Evolutionary conservation across 2,888 invertebrate genomes (phyloP).

Genomic region (Lepidocyrtoides sp.): DNA sequence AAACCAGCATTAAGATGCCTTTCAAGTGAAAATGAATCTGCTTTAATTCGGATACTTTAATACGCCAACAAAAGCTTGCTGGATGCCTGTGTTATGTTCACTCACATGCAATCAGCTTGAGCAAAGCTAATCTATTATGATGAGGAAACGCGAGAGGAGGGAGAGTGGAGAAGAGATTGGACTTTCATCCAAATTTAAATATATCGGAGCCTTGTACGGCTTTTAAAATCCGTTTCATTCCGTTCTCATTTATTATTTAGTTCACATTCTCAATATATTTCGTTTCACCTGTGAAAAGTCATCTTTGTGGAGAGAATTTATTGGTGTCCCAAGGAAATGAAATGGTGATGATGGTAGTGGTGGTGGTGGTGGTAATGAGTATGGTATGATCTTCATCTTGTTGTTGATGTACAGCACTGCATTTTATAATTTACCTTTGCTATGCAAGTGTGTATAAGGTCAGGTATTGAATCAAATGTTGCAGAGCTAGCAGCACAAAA

Average conservation of each 20-base stretch:
- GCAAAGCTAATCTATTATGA: background rate
- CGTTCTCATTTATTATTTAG: conserved; percentile 50
- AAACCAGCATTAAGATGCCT: background rate
- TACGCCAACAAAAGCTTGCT: conserved; percentile 18
- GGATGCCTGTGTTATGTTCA: background rate
- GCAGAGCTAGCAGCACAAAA: background rate
- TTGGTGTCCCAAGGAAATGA: conserved; percentile 71
- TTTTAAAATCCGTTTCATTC: conserved; percentile 43
- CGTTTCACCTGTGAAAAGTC: conserved; percentile 52
- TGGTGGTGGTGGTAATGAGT: conserved; percentile 74
- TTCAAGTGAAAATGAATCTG: conserved; percentile 33
- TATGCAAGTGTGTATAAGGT: background rate
- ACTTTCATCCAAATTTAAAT: background rate
- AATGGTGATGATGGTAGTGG: conserved; percentile 56
- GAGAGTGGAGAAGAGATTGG: background rate
- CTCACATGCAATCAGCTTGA: background rate
- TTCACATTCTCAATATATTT: conserved; percentile 24
- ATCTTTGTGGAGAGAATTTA: conserved; percentile 71
- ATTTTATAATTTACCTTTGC: background rate
- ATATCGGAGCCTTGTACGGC: background rate
- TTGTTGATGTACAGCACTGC: background rate
- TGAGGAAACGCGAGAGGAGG: too few relatives aligned
- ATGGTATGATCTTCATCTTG: conserved; percentile 65
- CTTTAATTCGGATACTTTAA: conserved; percentile 44
- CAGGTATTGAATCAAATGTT: background rate